Evolutionary conservation across 2,888 invertebrate genomes (phyloP), one percentile per base, ranked within the genome.

Genomic region (Microplitis manilae): DNA sequence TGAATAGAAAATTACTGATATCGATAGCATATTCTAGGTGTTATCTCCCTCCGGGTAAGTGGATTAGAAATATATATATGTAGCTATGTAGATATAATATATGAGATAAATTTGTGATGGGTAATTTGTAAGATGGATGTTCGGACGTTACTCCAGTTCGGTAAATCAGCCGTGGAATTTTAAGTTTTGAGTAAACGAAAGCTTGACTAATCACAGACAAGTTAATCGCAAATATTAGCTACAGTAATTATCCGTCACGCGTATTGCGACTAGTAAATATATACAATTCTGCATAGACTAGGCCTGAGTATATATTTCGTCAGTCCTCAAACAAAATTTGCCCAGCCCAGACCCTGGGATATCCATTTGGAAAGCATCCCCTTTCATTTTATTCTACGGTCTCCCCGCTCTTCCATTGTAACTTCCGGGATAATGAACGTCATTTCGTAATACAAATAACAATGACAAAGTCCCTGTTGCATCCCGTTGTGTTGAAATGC

Each of bases 181-280:
- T 17, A n/a, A 62, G n/a, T 68, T 41, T n/a, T 7, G 8, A 17
- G 60, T 61, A 50, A 8, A 77, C 62, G 76, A 77, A 79, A 77
- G 72, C 64, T 64, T 73, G 75, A 71, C 75, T 41, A 72, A 77
- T 77, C 68, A 67, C 40, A 59, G 17, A n/a, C 60, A 41, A 68
- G 41, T 65, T 76, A 78, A 79, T 76, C 20, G 62, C 71, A 80
- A 75, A 77, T 71, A 75, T 75, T 78, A 20, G 50, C 59, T 65
- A 30, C 38, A 40, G 70, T 39, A 73, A 80, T 77, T 80, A 78
- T 75, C 74, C 70, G 73, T 78, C 78, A 76, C 74, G 67, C 73
- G 67, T 20, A 41, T 73, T 65, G 64, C 6, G 6, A 30, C 30
- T 30, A 30, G 30, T 30, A 30, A 30, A 30, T 30, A 30, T 30